Evolutionary conservation across 1,140 invertebrate genomes (phyloP), one percentile per base, ranked within the genome.

Genomic region (Metaphire vulgaris): DNA sequence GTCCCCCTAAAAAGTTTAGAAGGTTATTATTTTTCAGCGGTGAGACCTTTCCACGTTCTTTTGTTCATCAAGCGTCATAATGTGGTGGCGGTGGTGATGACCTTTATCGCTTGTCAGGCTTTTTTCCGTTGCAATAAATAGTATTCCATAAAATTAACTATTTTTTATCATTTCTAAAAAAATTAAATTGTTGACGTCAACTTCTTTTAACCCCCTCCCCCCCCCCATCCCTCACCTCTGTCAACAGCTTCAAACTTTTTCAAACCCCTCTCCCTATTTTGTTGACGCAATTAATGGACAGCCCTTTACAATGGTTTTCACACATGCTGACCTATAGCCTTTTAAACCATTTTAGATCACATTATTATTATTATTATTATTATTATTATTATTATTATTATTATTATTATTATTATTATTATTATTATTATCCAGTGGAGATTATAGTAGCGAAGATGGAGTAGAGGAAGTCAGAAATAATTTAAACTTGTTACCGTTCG

Each of bases 381-480:
- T 56, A 56, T 56, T 56, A 56, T 56, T 56, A 56, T 56, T 56
- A 56, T 56, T 56, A 56, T 56, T 56, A 56, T 56, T 56, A 56
- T 56, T 56, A 56, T 56, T 56, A 56, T 56, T 56, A 56, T 56
- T 56, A 56, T 21, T 56, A 56, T 56, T 56, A 56, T 21, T 56
- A 56, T 56, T 56, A 56, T 21, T 56, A 56, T 56, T 56, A 56
- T 6, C 41, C 41, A 12, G 21, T 21, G 6, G 41, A 6, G 6
- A 56, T 21, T 56, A 56, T 21, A 56, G 41, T 21, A 56, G 21
- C 6, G 6, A 12, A 56, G 6, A 12, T 56, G 41, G 6, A 21
- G 6, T 21, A 56, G 6, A 56, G 6, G 6, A 56, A 21, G 6
- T 56, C 41, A 21, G 21, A 6, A 56, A 56, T 56, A 12, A 21